phyloP scores from a whole-genome alignment of 2,113 vertebrate species.

The Centropristis striata region DNA sequence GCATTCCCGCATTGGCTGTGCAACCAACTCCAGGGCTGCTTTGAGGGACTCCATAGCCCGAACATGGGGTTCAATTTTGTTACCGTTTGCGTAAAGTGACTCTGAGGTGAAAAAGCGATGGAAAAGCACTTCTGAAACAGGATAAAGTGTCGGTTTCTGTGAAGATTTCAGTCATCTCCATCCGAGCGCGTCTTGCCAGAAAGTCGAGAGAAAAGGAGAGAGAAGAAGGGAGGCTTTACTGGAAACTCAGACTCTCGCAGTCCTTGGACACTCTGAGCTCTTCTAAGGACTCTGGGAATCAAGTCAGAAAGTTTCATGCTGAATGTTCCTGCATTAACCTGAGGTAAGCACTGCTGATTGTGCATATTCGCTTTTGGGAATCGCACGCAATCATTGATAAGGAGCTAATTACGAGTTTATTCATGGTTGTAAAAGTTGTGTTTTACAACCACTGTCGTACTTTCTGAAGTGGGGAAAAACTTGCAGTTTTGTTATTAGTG shows the following conservation, averaged over 20 bases:
- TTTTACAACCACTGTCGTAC: not conserved
- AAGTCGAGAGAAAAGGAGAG: slow-evolving; percentile 52
- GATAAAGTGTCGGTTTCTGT: slow-evolving; percentile 62
- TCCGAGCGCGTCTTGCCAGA: slow-evolving; percentile 74
- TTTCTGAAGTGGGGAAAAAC: not conserved
- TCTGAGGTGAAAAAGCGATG: slow-evolving; percentile 54
- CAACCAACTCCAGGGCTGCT: slow-evolving; percentile 78
- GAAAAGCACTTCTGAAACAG: slow-evolving; percentile 49
- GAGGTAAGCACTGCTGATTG: slow-evolving; percentile 70
- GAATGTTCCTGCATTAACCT: slow-evolving; percentile 59
- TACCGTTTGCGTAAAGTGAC: slow-evolving; percentile 63
- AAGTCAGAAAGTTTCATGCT: slow-evolving; percentile 80
- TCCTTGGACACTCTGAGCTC: slow-evolving; percentile 66
- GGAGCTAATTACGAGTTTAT: not conserved
- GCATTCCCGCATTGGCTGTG: slow-evolving; percentile 84
- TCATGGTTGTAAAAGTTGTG: not conserved
- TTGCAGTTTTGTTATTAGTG: not conserved
- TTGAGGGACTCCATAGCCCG: slow-evolving; percentile 80
- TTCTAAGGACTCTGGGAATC: slow-evolving; percentile 77
- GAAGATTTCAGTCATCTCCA: slow-evolving; percentile 74
- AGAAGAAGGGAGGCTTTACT: slow-evolving; percentile 78
- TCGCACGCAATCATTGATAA: slow-evolving; percentile 5
- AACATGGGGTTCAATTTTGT: slow-evolving; percentile 83
- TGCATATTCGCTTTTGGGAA: slow-evolving; percentile 4
- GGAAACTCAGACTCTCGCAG: slow-evolving; percentile 78